Percentiles rank a stretch among this genome's conserved stretches.
Evolutionary conservation across 1,140 invertebrate genomes (phyloP).

Genomic region (Halotydeus destructor): DNA sequence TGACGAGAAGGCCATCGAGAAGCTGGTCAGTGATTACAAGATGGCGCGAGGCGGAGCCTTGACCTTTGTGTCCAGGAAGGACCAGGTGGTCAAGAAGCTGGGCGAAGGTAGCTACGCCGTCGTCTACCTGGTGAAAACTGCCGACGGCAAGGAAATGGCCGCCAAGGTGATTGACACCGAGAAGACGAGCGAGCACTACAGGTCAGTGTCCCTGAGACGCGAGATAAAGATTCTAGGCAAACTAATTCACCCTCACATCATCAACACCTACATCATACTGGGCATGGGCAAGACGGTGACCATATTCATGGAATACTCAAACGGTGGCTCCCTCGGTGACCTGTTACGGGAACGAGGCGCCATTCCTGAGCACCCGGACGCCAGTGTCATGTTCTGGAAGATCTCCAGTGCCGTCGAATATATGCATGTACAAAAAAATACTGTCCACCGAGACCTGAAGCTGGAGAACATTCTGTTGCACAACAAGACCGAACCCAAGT

Average conservation of each 20-base stretch:
- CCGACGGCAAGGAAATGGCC: not conserved
- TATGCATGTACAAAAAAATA: constrained; percentile 6
- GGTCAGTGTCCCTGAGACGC: constrained; percentile 1
- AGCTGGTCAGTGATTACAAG: no score
- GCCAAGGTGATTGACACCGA: constrained; percentile 6
- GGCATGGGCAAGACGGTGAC: no score
- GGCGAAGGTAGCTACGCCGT: constrained; percentile 9
- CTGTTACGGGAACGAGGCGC: constrained; percentile 1
- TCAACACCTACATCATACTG: not conserved
- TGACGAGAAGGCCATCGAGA: no score
- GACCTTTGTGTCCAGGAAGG: not conserved
- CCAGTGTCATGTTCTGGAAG: not conserved
- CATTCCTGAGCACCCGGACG: not conserved
- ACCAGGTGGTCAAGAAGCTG: constrained; percentile 2
- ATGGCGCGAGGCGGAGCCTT: no score
- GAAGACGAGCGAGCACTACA: constrained; percentile 5
- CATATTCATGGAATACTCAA: constrained; percentile 4
- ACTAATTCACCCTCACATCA: constrained; percentile 5
- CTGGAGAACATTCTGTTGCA: constrained; percentile 12
- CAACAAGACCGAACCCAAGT: constrained; percentile 1
- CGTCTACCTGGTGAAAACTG: constrained; percentile 1
- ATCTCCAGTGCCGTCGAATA: constrained; percentile 6
- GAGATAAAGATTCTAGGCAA: constrained; percentile 5
- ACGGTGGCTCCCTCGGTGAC: constrained; percentile 10
- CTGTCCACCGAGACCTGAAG: constrained; percentile 14